Conservation (phyloP, 2,113 vertebrate genomes). For the Pycnonotus jocosus region DNA sequence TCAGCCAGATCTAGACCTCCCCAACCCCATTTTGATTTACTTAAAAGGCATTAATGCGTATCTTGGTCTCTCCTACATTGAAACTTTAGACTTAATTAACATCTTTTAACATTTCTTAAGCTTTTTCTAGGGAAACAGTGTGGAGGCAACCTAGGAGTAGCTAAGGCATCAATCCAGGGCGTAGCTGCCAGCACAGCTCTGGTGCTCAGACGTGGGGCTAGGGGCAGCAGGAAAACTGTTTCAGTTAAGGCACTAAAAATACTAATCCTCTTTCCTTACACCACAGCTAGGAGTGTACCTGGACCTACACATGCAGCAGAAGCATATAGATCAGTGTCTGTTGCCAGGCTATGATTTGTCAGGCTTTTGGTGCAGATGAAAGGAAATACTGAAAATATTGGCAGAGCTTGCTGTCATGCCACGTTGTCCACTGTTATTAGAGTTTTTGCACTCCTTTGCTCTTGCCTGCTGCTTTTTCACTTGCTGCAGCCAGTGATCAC, state of each 20-base stretch:
- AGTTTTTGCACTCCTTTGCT: not conserved
- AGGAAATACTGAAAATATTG: not conserved
- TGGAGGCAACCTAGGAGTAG: not conserved
- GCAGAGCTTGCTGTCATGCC: not conserved
- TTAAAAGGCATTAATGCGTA: not conserved
- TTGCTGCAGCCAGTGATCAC: not conserved
- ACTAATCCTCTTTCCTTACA: not conserved
- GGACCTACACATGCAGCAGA: not conserved
- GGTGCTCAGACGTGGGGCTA: not conserved
- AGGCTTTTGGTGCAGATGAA: not conserved
- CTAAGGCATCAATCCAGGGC: not conserved
- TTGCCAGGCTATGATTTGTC: not conserved
- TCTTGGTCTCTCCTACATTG: not conserved
- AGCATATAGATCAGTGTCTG: not conserved
- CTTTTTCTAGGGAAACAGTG: not conserved
- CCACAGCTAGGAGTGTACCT: not conserved
- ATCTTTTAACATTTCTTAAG: not conserved
- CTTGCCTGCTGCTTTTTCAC: not conserved
- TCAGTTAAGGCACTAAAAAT: not conserved
- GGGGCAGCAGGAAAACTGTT: not conserved
- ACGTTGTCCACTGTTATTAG: not conserved
- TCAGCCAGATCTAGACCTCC: not conserved
- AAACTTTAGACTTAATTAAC: not conserved
- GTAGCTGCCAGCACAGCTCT: not conserved
- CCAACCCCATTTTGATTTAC: not conserved